Percentiles rank a stretch among this genome's conserved stretches.
phyloP scores from a whole-genome alignment of 2,113 vertebrate species.

The Nesospiza acunhae region DNA sequence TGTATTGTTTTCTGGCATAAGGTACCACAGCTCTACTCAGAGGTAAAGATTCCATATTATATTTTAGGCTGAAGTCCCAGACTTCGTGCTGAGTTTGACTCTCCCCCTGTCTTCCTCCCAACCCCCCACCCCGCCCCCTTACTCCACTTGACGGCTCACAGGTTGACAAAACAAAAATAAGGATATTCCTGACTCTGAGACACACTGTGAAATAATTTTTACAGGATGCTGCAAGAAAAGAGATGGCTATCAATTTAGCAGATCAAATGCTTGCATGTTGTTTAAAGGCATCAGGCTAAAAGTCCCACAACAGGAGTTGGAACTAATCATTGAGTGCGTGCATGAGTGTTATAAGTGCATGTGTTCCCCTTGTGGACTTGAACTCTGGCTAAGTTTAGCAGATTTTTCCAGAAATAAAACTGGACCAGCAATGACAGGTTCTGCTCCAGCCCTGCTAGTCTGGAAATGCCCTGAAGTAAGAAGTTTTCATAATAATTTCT shows the following conservation, averaged over 20 bases:
- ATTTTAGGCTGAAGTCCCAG: constrained; percentile 30
- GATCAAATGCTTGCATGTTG: neutral
- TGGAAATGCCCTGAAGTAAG: constrained; percentile 70
- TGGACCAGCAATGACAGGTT: constrained; percentile 67
- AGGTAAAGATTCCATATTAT: constrained; percentile 31
- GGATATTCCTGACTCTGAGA: constrained; percentile 22
- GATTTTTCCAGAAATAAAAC: constrained; percentile 68
- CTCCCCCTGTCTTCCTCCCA: neutral
- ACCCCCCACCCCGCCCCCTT: neutral
- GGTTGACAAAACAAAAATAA: constrained; percentile 11
- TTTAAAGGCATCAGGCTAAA: constrained; percentile 14
- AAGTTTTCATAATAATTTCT: constrained; percentile 72
- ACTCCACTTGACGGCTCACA: neutral
- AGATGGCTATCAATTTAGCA: neutral
- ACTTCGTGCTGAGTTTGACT: neutral
- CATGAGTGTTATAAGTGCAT: neutral
- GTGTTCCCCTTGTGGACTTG: constrained; percentile 12
- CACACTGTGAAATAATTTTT: constrained; percentile 28
- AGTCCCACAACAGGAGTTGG: neutral
- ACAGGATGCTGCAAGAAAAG: neutral
- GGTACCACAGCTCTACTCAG: neutral
- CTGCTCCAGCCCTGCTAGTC: constrained; percentile 55
- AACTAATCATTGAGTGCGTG: neutral
- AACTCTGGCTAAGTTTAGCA: constrained; percentile 39
- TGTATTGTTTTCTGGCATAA: constrained; percentile 10